These are phyloP conservation scores for Marmota monax DNA, from an alignment of 2,113 vertebrate species.

Conservation along the genomic window DNA sequence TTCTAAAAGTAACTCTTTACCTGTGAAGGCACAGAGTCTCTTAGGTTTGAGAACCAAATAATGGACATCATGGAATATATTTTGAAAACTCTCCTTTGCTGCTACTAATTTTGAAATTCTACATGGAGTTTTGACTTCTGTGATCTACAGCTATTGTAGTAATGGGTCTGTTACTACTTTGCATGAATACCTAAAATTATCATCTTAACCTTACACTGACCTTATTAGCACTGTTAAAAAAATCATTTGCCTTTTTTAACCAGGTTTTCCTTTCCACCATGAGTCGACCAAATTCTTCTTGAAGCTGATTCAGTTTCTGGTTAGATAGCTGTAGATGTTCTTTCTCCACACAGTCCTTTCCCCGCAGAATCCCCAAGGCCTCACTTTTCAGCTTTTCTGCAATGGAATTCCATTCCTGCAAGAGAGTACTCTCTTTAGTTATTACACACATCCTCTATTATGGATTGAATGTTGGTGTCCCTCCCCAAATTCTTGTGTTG, in stretches of 20 bases:
- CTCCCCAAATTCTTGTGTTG: neutral
- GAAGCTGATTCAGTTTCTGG: slow-evolving; percentile 86
- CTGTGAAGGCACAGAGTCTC: neutral
- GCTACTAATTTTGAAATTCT: neutral
- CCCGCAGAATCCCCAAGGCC: slow-evolving; percentile 84
- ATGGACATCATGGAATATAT: neutral
- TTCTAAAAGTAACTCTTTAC: neutral
- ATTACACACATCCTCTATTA: neutral
- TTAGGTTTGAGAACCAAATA: slow-evolving; percentile 42
- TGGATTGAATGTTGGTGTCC: neutral
- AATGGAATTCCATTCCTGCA: slow-evolving; percentile 88
- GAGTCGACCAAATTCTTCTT: slow-evolving; percentile 85
- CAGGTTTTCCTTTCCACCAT: slow-evolving; percentile 85
- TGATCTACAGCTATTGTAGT: neutral
- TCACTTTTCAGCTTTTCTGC: slow-evolving; percentile 86
- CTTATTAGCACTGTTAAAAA: slow-evolving; percentile 90
- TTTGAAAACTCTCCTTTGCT: neutral
- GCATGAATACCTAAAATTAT: neutral
- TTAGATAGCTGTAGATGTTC: slow-evolving; percentile 87
- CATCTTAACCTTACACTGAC: slow-evolving; percentile 84
- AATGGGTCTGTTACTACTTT: neutral
- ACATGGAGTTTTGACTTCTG: neutral
- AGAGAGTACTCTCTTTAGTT: slow-evolving; percentile 59
- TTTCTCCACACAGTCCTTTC: slow-evolving; percentile 84
- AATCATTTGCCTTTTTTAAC: slow-evolving; percentile 89